Percentiles rank a stretch among this genome's conserved stretches.
Conservation (phyloP, 2,888 invertebrate genomes). For the Campaea margaritaria region DNA sequence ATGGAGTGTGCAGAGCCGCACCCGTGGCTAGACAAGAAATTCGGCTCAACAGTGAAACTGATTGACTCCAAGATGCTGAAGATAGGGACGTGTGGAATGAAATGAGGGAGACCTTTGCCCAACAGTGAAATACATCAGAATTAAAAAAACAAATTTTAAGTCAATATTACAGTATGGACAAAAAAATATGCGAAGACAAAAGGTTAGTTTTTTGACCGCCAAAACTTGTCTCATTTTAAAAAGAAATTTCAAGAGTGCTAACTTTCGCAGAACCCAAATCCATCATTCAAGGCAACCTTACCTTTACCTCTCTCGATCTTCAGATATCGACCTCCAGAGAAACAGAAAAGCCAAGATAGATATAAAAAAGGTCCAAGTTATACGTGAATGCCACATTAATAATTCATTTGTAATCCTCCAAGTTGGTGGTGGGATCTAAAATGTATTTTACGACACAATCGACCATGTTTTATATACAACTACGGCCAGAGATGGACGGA, state of each 20-base stretch:
- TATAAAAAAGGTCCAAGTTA: slow-evolving; percentile 66
- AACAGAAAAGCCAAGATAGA: slow-evolving; percentile 54
- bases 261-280: slow-evolving; percentile 40
- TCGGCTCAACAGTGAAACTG: too few relatives aligned
- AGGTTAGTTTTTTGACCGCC: background rate
- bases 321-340: slow-evolving; percentile 50
- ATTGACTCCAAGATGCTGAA: too few relatives aligned
- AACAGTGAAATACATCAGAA: too few relatives aligned
- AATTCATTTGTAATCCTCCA: slow-evolving; percentile 79
- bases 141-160: too few relatives aligned
- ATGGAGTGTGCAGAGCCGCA: too few relatives aligned
- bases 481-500: slow-evolving; percentile 46
- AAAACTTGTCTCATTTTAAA: background rate
- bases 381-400: slow-evolving; percentile 78
- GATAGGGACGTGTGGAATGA: too few relatives aligned
- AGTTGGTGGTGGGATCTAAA: slow-evolving; percentile 66
- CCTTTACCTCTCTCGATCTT: slow-evolving; percentile 35
- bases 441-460: slow-evolving; percentile 74
- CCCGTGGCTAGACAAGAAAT: too few relatives aligned
- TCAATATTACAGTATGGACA: too few relatives aligned
- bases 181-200: too few relatives aligned
- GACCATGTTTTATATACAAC: slow-evolving; percentile 61
- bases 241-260: slow-evolving; percentile 8
- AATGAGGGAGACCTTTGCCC: too few relatives aligned
- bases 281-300: slow-evolving; percentile 44